Conservation (phyloP, 92 coral and sea anemone genomes). For the Desmophyllum pertusum region DNA sequence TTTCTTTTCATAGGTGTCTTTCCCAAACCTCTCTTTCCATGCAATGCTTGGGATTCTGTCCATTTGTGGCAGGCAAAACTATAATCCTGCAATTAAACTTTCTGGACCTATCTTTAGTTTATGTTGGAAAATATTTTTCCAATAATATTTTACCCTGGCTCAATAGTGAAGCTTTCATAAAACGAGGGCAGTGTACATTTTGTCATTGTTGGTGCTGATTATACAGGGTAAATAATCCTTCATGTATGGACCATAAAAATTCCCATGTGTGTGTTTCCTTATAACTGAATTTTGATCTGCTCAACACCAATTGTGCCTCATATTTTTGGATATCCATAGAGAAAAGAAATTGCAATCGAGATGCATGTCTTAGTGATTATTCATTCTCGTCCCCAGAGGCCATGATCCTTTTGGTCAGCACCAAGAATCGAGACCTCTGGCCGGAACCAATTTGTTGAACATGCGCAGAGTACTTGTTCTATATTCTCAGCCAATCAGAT, state of each 20-base stretch:
- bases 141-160: neutral
- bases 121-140: neutral
- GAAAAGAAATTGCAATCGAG: neutral
- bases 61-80: neutral
- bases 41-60: neutral
- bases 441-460: no score
- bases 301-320: neutral
- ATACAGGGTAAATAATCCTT: neutral
- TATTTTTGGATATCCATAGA: neutral
- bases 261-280: neutral
- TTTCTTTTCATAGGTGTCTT: neutral
- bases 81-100: neutral
- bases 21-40: neutral
- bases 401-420: no score
- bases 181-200: neutral
- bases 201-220: neutral
- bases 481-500: no score
- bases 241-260: neutral
- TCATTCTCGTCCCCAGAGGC: no score
- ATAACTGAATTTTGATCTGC: conserved; percentile 3
- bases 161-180: neutral
- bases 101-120: neutral
- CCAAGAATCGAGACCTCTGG: no score
- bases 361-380: neutral
- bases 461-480: no score